phyloP scores from a whole-genome alignment of 2,797 vertebrate genomes.

The Chloroceryle inda region DNA sequence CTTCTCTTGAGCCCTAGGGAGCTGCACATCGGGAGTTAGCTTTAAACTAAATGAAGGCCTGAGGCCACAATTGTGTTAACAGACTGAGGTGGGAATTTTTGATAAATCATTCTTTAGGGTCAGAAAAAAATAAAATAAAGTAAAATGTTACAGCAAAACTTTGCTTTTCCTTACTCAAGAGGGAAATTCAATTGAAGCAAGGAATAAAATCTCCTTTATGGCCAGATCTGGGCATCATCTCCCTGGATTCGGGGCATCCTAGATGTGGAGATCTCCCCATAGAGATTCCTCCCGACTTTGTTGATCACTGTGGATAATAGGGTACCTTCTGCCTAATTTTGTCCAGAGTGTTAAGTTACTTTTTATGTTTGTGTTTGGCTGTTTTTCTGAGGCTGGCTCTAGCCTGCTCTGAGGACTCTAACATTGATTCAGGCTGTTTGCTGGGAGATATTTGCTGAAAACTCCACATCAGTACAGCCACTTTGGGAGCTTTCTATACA shows the following conservation, averaged over 20 bases:
- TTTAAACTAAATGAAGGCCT: background rate
- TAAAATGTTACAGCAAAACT: background rate
- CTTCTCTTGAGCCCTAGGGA: background rate
- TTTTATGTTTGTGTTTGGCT: background rate
- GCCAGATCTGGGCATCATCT: background rate
- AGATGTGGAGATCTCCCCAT: background rate
- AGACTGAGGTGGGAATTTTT: background rate
- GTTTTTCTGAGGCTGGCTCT: background rate
- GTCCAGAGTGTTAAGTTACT: background rate
- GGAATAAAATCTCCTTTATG: background rate
- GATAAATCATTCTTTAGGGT: background rate
- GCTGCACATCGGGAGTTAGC: background rate
- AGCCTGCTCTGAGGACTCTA: background rate
- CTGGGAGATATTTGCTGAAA: background rate
- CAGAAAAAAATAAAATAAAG: background rate
- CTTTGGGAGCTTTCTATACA: slow-evolving; percentile 11
- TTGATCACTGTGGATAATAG: background rate
- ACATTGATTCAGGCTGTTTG: background rate
- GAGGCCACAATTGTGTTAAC: background rate
- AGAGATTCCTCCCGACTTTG: background rate
- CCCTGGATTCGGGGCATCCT: background rate
- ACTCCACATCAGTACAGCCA: background rate
- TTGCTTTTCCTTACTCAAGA: background rate
- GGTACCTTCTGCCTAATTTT: background rate
- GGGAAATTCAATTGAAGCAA: background rate